Percentiles rank a stretch among this genome's conserved stretches.
phyloP scores from a whole-genome alignment of 1,140 invertebrate genomes.

The Trissolcus basalis region DNA sequence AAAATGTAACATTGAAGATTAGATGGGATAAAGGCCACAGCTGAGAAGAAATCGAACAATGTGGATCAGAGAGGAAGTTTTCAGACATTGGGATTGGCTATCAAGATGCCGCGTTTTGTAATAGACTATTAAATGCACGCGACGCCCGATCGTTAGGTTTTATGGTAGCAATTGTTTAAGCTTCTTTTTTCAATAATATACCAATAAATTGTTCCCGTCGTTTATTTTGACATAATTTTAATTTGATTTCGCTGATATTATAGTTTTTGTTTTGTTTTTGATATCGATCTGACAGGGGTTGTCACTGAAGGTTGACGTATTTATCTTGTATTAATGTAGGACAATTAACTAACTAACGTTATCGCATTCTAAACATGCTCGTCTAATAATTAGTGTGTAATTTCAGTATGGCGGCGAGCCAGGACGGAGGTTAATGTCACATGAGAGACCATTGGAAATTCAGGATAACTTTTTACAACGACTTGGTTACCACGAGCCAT shows the following conservation, averaged over 20 bases:
- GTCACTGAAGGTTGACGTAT: background rate
- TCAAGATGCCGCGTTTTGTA: slow-evolving; percentile 45
- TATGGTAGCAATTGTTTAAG: no score
- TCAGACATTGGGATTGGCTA: slow-evolving; percentile 42
- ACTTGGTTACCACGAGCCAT: slow-evolving; percentile 78
- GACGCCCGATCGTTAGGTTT: no score
- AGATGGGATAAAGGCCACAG: background rate
- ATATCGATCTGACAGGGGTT: no score
- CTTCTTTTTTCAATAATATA: no score
- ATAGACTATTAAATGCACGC: no score
- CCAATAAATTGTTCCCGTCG: no score
- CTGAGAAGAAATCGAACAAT: background rate
- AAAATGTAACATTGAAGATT: background rate
- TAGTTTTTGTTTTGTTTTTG: no score
- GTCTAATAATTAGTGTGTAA: slow-evolving; percentile 47
- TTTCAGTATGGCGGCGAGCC: slow-evolving; percentile 78
- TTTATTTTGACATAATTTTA: no score
- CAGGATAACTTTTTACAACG: slow-evolving; percentile 80
- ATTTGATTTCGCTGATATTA: no score
- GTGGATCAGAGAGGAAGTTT: no score
- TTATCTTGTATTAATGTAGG: background rate
- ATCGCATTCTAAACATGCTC: no score
- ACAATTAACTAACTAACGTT: background rate
- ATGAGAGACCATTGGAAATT: slow-evolving; percentile 78
- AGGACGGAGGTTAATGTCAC: slow-evolving; percentile 76